Percentiles rank a stretch among this genome's conserved stretches.
Conservation (phyloP, 2,113 vertebrate species). For the Micronycteris hirsuta region DNA sequence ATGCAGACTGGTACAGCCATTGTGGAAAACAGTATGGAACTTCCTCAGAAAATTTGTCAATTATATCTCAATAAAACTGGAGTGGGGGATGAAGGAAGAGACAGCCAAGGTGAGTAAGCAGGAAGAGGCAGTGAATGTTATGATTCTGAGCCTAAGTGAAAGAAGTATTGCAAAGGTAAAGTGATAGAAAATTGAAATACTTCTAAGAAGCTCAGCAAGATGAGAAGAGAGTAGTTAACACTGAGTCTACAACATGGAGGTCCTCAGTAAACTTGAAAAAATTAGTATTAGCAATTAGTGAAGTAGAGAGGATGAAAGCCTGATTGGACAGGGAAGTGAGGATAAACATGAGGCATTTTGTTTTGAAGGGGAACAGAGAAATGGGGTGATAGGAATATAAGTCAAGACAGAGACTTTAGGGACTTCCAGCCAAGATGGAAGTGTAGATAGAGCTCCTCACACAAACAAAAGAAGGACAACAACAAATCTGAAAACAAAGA, state of each 20-base stretch:
- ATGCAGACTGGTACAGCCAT: too few relatives aligned
- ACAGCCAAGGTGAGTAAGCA: neutral
- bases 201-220: neutral
- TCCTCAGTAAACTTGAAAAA: neutral
- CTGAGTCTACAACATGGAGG: neutral
- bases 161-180: neutral
- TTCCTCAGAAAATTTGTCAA: too few relatives aligned
- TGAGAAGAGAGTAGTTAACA: neutral
- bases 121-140: neutral
- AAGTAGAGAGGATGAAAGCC: neutral
- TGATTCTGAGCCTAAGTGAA: neutral
- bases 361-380: neutral
- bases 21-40: too few relatives aligned
- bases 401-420: neutral
- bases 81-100: neutral
- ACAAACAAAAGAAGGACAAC: too few relatives aligned
- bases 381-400: neutral
- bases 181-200: neutral
- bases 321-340: neutral
- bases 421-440: too few relatives aligned
- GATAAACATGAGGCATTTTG: neutral
- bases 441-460: too few relatives aligned
- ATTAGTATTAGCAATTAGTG: neutral
- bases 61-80: neutral
- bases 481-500: too few relatives aligned